Evolutionary conservation across 92 coral and sea anemone genomes (phyloP).

Genomic region (Meandrina meandrites): DNA sequence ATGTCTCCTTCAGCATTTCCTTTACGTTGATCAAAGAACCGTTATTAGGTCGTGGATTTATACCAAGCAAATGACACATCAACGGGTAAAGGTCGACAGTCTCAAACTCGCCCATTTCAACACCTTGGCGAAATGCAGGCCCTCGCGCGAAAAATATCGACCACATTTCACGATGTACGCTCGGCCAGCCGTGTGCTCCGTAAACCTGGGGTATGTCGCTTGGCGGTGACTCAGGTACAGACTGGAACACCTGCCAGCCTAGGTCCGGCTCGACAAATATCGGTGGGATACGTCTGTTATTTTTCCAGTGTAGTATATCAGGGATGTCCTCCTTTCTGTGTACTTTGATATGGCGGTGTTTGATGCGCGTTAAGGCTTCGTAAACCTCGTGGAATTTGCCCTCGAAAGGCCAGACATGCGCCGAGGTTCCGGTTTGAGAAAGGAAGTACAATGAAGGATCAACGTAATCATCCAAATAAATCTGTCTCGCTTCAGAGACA

Average conservation of each 20-base stretch:
- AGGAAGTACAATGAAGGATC: constrained; percentile 43
- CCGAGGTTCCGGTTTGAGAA: constrained; percentile 15
- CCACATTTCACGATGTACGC: constrained; percentile 27
- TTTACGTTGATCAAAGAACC: constrained; percentile 58
- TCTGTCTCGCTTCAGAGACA: constrained; percentile 55
- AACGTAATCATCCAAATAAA: constrained; percentile 64
- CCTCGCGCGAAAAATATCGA: constrained; percentile 65
- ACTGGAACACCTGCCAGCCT: constrained; percentile 43
- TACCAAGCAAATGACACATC: constrained; percentile 61
- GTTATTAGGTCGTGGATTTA: constrained; percentile 67
- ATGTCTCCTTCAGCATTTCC: constrained; percentile 26
- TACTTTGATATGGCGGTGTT: constrained; percentile 33
- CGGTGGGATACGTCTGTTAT: constrained; percentile 79
- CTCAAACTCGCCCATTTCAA: constrained; percentile 21
- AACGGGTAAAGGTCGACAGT: constrained; percentile 62
- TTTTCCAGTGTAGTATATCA: constrained; percentile 58
- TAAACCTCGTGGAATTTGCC: constrained; percentile 50
- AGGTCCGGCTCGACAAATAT: constrained; percentile 59
- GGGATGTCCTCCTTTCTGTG: constrained; percentile 78
- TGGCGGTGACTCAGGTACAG: constrained; percentile 10
- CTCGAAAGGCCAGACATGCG: constrained; percentile 62
- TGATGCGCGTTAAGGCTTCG: constrained; percentile 31
- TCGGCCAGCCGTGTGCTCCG: constrained; percentile 64
- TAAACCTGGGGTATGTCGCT: neutral
- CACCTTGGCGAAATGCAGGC: constrained; percentile 66